Percentiles rank a stretch among this genome's conserved stretches.
Evolutionary conservation across 2,113 vertebrate genomes (phyloP).

Genomic region (Candoia aspera): DNA sequence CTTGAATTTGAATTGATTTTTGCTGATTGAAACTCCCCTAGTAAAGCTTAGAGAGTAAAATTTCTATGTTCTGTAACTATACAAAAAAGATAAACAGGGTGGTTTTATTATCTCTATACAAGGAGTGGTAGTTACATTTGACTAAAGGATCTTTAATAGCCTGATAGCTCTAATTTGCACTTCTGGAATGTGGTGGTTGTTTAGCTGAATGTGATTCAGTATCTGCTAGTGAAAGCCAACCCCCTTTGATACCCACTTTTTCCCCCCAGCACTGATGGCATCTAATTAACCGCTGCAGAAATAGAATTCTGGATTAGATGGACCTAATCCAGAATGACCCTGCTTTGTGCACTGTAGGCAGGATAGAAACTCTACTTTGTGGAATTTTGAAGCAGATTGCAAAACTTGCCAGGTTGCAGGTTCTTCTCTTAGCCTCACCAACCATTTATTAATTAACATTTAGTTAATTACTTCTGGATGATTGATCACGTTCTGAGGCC

Average conservation of each 20-base stretch:
- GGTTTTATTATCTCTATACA: background rate
- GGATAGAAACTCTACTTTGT: background rate
- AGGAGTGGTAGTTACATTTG: background rate
- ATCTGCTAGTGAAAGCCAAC: background rate
- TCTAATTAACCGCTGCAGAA: background rate
- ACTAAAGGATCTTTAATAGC: background rate
- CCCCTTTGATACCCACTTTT: background rate
- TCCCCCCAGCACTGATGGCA: background rate
- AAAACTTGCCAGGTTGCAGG: background rate
- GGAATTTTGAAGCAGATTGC: background rate
- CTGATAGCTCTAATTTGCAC: conserved; percentile 1
- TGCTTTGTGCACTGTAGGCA: background rate
- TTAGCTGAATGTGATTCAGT: background rate
- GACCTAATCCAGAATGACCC: background rate
- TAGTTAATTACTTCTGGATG: background rate
- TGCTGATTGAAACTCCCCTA: background rate
- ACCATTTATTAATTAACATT: background rate
- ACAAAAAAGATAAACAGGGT: background rate
- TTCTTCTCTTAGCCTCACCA: background rate
- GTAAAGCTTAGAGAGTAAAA: background rate
- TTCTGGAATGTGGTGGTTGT: background rate
- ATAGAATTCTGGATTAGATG: background rate
- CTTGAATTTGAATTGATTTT: background rate
- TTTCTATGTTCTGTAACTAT: background rate
- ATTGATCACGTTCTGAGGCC: background rate